These are phyloP conservation scores for Dreissena polymorpha DNA, from an alignment of 1,140 invertebrate genomes.

Conservation along the genomic window DNA sequence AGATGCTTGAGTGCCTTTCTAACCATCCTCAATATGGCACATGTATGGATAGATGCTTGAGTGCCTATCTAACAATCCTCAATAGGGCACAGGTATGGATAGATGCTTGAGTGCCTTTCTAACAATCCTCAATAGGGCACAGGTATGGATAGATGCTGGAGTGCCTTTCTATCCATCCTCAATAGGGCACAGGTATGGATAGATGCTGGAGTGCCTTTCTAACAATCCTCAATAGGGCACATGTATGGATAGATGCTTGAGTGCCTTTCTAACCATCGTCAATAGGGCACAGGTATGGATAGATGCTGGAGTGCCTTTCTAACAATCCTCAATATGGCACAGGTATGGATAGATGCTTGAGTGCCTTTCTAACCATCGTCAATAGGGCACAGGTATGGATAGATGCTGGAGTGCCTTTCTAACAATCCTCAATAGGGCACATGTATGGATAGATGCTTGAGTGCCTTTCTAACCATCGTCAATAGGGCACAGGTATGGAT, in stretches of 20 bases:
- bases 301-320: not conserved
- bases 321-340: constrained; percentile 77
- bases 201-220: not conserved
- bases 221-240: constrained; percentile 77
- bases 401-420: not conserved
- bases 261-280: constrained; percentile 62
- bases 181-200: constrained; percentile 77
- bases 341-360: constrained; percentile 62
- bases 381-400: constrained; percentile 77
- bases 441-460: constrained; percentile 61
- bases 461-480: constrained; percentile 62
- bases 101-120: not conserved
- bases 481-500: constrained; percentile 77
- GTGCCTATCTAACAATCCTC: constrained; percentile 62
- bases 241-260: constrained; percentile 61
- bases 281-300: constrained; percentile 77
- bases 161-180: constrained; percentile 62
- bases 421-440: constrained; percentile 77
- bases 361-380: constrained; percentile 62
- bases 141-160: constrained; percentile 61
- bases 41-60: constrained; percentile 61
- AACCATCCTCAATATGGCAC: constrained; percentile 77
- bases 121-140: constrained; percentile 77
- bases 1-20: not conserved
- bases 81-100: constrained; percentile 77